Percentiles rank a stretch among this genome's conserved stretches.
Evolutionary conservation across 2,797 vertebrate species (phyloP).

Genomic region (Distichodus sexfasciatus): DNA sequence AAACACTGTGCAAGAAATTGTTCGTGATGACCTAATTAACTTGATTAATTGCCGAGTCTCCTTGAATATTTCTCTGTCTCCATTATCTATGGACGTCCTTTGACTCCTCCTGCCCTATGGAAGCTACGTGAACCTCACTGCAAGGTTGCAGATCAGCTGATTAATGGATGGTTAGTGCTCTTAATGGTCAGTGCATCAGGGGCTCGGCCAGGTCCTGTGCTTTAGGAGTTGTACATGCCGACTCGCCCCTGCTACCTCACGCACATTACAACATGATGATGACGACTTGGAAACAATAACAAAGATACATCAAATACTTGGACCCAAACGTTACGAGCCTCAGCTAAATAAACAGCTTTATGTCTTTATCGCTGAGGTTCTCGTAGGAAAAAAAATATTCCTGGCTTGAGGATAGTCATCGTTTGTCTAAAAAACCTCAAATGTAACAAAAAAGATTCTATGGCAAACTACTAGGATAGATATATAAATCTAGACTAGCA

Average conservation of each 20-base stretch:
- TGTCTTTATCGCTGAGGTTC: conserved; percentile 13
- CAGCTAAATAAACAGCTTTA: conserved; percentile 2
- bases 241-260: neutral
- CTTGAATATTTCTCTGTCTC: neutral
- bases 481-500: neutral
- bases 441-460: neutral
- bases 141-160: neutral
- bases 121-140: too few relatives aligned
- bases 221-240: neutral
- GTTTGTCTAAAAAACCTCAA: neutral
- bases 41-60: neutral
- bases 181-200: conserved; percentile 1
- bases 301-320: conserved; percentile 24
- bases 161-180: conserved; percentile 28
- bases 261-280: neutral
- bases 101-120: too few relatives aligned
- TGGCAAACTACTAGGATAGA: neutral
- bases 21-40: conserved; percentile 1
- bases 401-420: neutral
- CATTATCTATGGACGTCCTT: too few relatives aligned
- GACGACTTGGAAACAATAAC: neutral
- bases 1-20: conserved; percentile 40
- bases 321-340: conserved; percentile 19
- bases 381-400: conserved; percentile 28
- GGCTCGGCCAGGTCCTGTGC: neutral